Evolutionary conservation across 2,113 vertebrate genomes (phyloP).

Genomic region (Gnathonemus echidnorhynchus): DNA sequence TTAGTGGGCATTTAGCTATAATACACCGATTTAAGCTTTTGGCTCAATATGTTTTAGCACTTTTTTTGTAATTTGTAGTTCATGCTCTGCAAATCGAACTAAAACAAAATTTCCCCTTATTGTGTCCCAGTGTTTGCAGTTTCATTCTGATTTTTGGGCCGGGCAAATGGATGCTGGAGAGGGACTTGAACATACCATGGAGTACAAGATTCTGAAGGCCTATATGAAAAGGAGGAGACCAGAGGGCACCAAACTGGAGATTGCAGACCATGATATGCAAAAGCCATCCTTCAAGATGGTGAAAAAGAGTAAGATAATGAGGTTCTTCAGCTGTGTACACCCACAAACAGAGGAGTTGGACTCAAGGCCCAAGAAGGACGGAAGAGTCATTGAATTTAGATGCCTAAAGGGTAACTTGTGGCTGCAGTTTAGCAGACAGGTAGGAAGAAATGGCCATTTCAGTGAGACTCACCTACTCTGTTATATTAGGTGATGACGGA

Average conservation of each 20-base stretch:
- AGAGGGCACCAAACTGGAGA: neutral
- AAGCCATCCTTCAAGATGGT: slow-evolving; percentile 21
- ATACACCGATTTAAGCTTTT: neutral
- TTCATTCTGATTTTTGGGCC: neutral
- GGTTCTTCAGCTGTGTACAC: slow-evolving; percentile 34
- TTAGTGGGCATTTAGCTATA: neutral
- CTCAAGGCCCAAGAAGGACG: neutral
- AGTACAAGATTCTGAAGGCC: slow-evolving; percentile 48
- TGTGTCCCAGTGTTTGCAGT: neutral
- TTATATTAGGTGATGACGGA: neutral
- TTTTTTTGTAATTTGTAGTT: neutral
- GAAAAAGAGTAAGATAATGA: slow-evolving; percentile 1
- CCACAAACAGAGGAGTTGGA: neutral
- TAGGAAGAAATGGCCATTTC: neutral
- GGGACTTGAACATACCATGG: slow-evolving; percentile 31
- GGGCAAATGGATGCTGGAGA: neutral
- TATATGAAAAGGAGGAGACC: slow-evolving; percentile 38
- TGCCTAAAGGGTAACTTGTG: neutral
- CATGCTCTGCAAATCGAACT: neutral
- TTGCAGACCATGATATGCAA: fast-evolving
- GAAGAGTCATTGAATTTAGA: neutral
- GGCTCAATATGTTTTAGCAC: neutral
- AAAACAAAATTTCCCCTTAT: neutral
- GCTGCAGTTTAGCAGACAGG: neutral
- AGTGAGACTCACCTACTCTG: neutral